These are phyloP conservation scores for Subanguina moxae DNA, from an alignment of 1,140 invertebrate genomes.

Conservation along the genomic window DNA sequence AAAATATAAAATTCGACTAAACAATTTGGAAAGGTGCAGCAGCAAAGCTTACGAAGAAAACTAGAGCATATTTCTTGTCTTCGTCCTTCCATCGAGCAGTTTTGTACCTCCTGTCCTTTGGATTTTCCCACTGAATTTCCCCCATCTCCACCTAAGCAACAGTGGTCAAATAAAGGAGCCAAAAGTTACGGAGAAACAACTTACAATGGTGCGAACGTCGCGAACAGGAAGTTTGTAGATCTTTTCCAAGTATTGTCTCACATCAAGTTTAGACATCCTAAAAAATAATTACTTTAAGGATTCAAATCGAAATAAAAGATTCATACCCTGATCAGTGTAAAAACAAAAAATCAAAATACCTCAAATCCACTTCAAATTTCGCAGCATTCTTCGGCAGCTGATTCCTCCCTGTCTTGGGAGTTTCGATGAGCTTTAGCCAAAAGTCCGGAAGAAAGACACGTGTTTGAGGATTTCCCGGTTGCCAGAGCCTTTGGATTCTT, in stretches of 20 bases:
- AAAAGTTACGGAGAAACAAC: background rate
- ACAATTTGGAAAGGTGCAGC: background rate
- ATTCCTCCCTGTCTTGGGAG: slow-evolving; percentile 37
- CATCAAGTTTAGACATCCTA: slow-evolving; percentile 48
- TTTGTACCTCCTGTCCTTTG: slow-evolving; percentile 36
- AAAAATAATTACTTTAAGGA: slow-evolving; percentile 3
- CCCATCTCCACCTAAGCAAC: slow-evolving; percentile 48
- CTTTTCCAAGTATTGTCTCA: slow-evolving; percentile 55
- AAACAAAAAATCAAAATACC: slow-evolving; percentile 24
- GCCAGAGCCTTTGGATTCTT: slow-evolving; percentile 41
- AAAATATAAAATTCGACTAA: slow-evolving; percentile 16
- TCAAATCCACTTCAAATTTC: slow-evolving; percentile 53
- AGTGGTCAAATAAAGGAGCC: background rate
- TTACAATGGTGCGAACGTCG: slow-evolving; percentile 48
- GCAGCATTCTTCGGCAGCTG: slow-evolving; percentile 52
- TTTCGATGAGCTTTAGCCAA: slow-evolving; percentile 53
- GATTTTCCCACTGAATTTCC: slow-evolving; percentile 46
- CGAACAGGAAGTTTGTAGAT: slow-evolving; percentile 57
- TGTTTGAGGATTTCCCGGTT: slow-evolving; percentile 54
- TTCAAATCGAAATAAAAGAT: background rate
- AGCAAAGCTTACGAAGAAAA: slow-evolving; percentile 45
- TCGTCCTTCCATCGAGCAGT: slow-evolving; percentile 58
- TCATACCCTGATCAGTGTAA: no score
- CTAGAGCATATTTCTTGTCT: slow-evolving; percentile 54
- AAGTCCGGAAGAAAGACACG: slow-evolving; percentile 57